Evolutionary conservation across 30 jellyfish, hydroid and myxozoan species (phyloP).

Genomic region (Turritopsis dohrnii): DNA sequence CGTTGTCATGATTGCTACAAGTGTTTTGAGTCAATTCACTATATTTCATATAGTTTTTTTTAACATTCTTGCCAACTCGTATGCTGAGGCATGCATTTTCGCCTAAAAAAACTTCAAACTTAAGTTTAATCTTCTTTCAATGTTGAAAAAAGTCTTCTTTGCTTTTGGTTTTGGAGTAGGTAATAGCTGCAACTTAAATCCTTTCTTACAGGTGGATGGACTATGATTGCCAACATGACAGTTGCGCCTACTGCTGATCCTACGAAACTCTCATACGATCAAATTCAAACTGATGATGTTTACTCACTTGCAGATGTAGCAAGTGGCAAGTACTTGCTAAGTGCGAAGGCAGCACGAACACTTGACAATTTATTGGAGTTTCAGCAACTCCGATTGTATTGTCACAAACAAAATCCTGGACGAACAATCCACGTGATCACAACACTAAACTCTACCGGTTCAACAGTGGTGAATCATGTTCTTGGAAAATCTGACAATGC

Average conservation of each 20-base stretch:
- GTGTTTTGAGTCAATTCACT: too few species aligned
- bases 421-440: slow-evolving; percentile 1
- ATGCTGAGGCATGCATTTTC: too few species aligned
- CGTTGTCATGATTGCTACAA: too few species aligned
- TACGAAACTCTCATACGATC: neutral
- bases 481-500: neutral
- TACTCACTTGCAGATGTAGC: neutral
- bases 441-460: neutral
- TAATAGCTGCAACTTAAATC: too few species aligned
- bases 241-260: neutral
- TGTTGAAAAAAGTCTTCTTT: too few species aligned
- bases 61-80: too few species aligned
- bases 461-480: neutral
- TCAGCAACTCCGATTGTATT: neutral
- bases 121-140: too few species aligned
- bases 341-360: neutral
- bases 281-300: neutral
- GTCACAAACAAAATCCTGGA: slow-evolving; percentile 1
- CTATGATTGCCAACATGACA: neutral
- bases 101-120: too few species aligned
- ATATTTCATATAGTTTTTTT: too few species aligned
- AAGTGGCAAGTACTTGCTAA: neutral
- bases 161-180: too few species aligned
- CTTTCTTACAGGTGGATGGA: slow-evolving; percentile 25
- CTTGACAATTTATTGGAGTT: neutral